Conservation (phyloP, 2,888 invertebrate species). For the Sinelater perroti region DNA sequence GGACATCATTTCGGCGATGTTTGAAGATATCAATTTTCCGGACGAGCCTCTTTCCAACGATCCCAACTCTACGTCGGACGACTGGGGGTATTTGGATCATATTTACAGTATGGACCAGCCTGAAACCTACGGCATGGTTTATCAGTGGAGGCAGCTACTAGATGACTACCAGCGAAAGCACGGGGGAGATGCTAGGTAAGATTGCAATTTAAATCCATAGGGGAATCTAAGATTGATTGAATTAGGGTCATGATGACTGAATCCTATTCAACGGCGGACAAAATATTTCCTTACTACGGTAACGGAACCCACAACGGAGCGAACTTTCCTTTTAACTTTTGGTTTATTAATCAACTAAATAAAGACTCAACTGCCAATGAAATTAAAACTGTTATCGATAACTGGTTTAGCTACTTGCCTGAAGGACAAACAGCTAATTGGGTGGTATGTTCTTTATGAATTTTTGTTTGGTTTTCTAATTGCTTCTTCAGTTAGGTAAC, state of each 20-base stretch:
- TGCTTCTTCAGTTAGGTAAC: constrained; percentile 71
- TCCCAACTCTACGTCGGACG: constrained; percentile 1
- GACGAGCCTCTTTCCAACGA: constrained; percentile 57
- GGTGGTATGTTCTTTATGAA: constrained; percentile 70
- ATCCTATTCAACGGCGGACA: constrained; percentile 70
- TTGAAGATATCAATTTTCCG: constrained; percentile 56
- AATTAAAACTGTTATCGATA: constrained; percentile 69
- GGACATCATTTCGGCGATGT: constrained; percentile 71
- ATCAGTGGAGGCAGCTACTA: constrained; percentile 70
- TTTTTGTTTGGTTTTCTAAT: too few species aligned
- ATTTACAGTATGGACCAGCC: constrained; percentile 68
- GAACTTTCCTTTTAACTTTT: constrained; percentile 83
- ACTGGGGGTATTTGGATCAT: constrained; percentile 57
- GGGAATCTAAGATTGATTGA: background rate
- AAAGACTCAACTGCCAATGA: constrained; percentile 68
- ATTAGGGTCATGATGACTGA: constrained; percentile 80
- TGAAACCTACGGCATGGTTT: constrained; percentile 71
- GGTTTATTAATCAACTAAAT: constrained; percentile 70
- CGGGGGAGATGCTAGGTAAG: constrained; percentile 57
- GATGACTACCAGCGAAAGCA: constrained; percentile 64
- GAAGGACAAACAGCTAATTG: constrained; percentile 72
- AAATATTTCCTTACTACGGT: constrained; percentile 73
- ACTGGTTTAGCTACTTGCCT: constrained; percentile 73
- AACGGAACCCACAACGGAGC: constrained; percentile 64
- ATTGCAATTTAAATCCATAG: background rate